phyloP scores from a whole-genome alignment of 2,113 vertebrate genomes.

The Nestor notabilis region DNA sequence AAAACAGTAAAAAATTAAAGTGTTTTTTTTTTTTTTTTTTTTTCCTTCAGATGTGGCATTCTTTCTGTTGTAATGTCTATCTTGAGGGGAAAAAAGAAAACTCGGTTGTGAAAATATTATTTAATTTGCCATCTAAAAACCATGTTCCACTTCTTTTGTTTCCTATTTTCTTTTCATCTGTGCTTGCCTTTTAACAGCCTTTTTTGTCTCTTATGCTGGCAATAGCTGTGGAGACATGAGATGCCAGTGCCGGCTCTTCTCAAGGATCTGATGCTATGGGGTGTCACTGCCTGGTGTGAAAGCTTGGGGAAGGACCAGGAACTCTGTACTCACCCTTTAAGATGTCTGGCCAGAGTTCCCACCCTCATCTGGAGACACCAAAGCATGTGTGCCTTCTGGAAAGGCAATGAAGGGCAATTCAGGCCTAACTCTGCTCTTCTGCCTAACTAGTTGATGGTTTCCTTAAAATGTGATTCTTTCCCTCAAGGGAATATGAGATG shows the following conservation, averaged over 20 bases:
- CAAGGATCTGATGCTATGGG: neutral
- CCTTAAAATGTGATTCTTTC: neutral
- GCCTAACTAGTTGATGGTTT: neutral
- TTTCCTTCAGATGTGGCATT: neutral
- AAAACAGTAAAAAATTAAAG: neutral
- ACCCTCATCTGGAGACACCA: neutral
- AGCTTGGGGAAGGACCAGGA: neutral
- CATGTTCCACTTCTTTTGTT: neutral
- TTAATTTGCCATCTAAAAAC: neutral
- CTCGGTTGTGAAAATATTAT: neutral
- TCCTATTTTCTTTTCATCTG: neutral
- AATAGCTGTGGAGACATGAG: neutral
- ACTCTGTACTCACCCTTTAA: neutral
- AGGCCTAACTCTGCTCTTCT: neutral
- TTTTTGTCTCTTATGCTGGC: neutral
- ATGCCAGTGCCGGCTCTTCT: neutral
- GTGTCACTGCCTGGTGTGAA: neutral
- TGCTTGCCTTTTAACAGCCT: neutral
- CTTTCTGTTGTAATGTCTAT: neutral
- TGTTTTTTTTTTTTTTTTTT: neutral
- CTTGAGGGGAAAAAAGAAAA: neutral
- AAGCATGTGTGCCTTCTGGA: neutral
- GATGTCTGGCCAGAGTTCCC: neutral
- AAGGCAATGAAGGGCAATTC: rapidly evolving
- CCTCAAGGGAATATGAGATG: neutral